A percentile compares a stretch with the other conserved stretches of the same genome.
Evolutionary conservation across 2,888 invertebrate species (phyloP).

Genomic region (Timema podura): DNA sequence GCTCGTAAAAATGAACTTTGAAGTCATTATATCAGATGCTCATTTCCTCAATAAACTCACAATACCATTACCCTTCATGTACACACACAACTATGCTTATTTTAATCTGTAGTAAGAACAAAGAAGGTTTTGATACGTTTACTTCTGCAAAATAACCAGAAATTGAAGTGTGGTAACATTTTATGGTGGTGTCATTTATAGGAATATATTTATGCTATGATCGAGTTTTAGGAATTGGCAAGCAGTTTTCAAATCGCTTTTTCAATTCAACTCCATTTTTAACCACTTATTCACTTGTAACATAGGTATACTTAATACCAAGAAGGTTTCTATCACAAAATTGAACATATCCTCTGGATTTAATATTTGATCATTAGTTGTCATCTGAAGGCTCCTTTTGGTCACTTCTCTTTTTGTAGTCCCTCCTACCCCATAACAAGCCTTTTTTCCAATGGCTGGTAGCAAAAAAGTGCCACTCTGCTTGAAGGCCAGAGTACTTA

Average conservation of each 20-base stretch:
- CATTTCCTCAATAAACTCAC: not conserved
- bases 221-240: too few species aligned
- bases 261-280: slow-evolving; percentile 8
- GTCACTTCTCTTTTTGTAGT: not conserved
- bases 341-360: not conserved
- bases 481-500: slow-evolving; percentile 1
- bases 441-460: not conserved
- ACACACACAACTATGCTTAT: slow-evolving; percentile 1
- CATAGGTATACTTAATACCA: slow-evolving; percentile 6
- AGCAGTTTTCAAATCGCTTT: too few species aligned
- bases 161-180: slow-evolving; percentile 2
- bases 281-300: too few species aligned
- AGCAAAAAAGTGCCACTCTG: slow-evolving; percentile 1
- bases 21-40: not conserved
- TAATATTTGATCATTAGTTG: not conserved
- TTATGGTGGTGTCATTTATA: not conserved
- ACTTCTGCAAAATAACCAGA: not conserved
- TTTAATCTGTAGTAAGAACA: not conserved
- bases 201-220: not conserved
- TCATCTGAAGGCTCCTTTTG: not conserved
- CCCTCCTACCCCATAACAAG: not conserved
- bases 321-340: slow-evolving; percentile 2
- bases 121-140: not conserved
- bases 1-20: slow-evolving; percentile 9
- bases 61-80: not conserved